phyloP scores from a whole-genome alignment of 2,888 invertebrate genomes.

The Listrodromus nycthemerus region DNA sequence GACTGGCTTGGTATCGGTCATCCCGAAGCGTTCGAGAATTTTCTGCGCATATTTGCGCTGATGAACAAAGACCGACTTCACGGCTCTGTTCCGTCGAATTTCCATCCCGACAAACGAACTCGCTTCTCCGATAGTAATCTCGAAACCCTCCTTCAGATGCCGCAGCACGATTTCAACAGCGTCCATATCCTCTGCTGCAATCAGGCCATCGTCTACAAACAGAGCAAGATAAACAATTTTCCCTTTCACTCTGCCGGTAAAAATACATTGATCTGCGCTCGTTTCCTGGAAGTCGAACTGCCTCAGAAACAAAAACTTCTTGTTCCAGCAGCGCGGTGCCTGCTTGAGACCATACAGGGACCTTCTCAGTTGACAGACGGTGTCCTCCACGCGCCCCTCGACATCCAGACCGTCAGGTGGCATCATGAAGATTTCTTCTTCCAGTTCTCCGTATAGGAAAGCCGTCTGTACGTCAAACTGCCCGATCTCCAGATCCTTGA shows the following conservation, averaged over 20 bases:
- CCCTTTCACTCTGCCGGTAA: neutral
- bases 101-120: constrained; percentile 24
- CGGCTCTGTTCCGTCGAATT: constrained; percentile 8
- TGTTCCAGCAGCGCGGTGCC: constrained; percentile 24
- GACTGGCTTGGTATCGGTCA: neutral
- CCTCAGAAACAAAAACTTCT: neutral
- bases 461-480: no score
- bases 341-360: constrained; percentile 27
- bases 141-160: neutral
- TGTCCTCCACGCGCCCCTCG: neutral
- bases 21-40: no score
- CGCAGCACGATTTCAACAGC: neutral
- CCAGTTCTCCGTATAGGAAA: no score
- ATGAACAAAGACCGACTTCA: neutral
- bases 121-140: constrained; percentile 28
- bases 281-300: constrained; percentile 6
- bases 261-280: constrained; percentile 22
- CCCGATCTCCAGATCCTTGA: no score
- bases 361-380: neutral
- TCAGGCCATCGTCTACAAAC: constrained; percentile 33
- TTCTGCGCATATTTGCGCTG: neutral
- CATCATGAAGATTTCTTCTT: neutral
- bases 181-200: neutral
- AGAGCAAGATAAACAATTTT: neutral
- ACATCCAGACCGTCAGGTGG: neutral